Conservation (phyloP, 64 coral and sea anemone species). For the Stichodactyla mertensii region DNA sequence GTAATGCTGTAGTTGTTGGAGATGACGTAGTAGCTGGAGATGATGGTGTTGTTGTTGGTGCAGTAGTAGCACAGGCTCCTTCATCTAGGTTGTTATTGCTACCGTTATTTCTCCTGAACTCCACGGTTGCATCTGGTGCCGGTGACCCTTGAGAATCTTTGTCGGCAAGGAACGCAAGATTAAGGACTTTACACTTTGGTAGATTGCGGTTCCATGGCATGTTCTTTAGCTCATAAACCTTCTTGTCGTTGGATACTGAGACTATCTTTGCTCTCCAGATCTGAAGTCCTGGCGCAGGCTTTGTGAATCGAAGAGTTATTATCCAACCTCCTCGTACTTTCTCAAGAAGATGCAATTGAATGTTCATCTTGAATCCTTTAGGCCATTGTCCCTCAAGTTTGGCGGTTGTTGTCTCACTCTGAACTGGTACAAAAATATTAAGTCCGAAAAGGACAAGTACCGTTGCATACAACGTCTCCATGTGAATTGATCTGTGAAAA, state of each 20-base stretch:
- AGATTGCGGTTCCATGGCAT: conserved; percentile 59
- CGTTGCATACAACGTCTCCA: neutral
- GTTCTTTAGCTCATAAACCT: conserved; percentile 42
- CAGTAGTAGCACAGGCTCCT: neutral
- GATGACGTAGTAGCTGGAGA: neutral
- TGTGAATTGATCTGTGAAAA: too few relatives aligned
- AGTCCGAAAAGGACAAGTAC: neutral
- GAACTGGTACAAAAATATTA: neutral
- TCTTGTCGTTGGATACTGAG: conserved; percentile 26
- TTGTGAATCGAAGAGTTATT: conserved; percentile 57
- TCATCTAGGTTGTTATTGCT: neutral
- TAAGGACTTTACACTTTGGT: neutral
- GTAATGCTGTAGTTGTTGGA: neutral
- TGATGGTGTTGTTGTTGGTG: neutral
- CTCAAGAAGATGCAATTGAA: conserved; percentile 4
- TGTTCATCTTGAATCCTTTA: conserved; percentile 37
- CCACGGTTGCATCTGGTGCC: conserved; percentile 21
- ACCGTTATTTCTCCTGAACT: conserved; percentile 30
- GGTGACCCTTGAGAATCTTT: neutral
- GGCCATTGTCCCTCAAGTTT: conserved; percentile 8
- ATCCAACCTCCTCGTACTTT: conserved; percentile 51
- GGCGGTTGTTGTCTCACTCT: neutral
- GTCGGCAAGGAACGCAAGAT: conserved; percentile 28
- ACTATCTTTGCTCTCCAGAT: conserved; percentile 62
- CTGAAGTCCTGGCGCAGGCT: conserved; percentile 20